Evolutionary conservation across 2,113 vertebrate species (phyloP).

Genomic region (Eonycteris spelaea): DNA sequence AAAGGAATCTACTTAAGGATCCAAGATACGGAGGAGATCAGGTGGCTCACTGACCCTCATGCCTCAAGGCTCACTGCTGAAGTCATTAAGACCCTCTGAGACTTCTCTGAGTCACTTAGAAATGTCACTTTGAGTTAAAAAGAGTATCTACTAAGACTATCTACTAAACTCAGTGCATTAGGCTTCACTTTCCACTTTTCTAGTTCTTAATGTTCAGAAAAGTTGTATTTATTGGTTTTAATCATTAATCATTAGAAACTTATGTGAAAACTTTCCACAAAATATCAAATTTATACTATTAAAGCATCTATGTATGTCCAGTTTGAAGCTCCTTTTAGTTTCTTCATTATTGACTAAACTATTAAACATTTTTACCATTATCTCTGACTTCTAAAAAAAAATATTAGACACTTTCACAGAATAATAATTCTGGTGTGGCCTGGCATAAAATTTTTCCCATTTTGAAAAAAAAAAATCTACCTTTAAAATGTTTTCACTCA

Average conservation of each 20-base stretch:
- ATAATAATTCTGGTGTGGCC: not conserved
- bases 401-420: not conserved
- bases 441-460: not conserved
- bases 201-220: not conserved
- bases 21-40: not conserved
- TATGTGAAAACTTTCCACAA: not conserved
- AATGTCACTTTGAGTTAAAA: not conserved
- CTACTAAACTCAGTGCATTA: not conserved
- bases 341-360: not conserved
- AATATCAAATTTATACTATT: not conserved
- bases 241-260: constrained; percentile 18
- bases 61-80: not conserved
- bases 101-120: not conserved
- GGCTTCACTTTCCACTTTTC: not conserved
- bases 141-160: not conserved
- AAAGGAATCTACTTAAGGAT: not conserved
- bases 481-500: not conserved
- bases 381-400: not conserved
- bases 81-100: not conserved
- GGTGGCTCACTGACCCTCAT: not conserved
- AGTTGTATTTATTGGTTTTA: not conserved
- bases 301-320: not conserved
- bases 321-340: not conserved
- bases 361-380: not conserved
- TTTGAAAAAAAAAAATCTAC: not conserved